Base-by-base conservation (phyloP, 2,797 vertebrate genomes). In the Sebastolobus altivelis region DNA sequence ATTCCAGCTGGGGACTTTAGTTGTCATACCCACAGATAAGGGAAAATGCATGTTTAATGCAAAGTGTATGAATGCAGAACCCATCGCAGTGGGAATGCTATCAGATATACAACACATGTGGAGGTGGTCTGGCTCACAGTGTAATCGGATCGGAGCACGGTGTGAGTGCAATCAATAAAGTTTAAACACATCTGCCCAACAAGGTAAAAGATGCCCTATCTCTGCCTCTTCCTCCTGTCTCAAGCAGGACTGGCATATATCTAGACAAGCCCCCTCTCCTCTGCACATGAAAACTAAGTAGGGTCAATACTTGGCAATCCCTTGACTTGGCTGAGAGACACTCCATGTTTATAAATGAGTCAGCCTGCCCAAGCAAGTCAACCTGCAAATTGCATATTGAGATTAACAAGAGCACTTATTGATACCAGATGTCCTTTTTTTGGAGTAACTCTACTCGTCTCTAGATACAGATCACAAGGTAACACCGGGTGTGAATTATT, bases 81-180 rank as follows among this genome's bases (percentile, higher is more conserved):
- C 8, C 31, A 22, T 14, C 4, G 0, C 2, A n/a, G 16, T 27
- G 29, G n/a, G 10, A 14, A 20, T 13, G 22, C n/a, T 58, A 6
- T 59, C 31, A 5, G 31, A 40, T 20, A 35, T 52, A 49, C 1
- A 60, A 37, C 18, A 20, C 18, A 35, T 10, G 5, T 27, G 31
- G 38, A 59, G 38, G 22, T 38, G 70, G 37, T 72, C 37, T 63
- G 37, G n/a, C 75, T 31, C 20, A 0, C 55, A 22, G 3, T 58
- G 38, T 33, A 52, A 70, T 37, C 35, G 43, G 9, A 60, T 43
- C 43, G 5, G 20, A 76, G 40, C 14, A 40, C 1, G n/a, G 20
- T 67, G 8, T 52, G 18, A 71, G 59, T 59, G 31, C 40, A 65
- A 35, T 73, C 46, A 20, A 80, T 73, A 55, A 20, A n/a, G n/a